phyloP scores from a whole-genome alignment of 2,113 vertebrate genomes.

The Herpetotheres cachinnans region DNA sequence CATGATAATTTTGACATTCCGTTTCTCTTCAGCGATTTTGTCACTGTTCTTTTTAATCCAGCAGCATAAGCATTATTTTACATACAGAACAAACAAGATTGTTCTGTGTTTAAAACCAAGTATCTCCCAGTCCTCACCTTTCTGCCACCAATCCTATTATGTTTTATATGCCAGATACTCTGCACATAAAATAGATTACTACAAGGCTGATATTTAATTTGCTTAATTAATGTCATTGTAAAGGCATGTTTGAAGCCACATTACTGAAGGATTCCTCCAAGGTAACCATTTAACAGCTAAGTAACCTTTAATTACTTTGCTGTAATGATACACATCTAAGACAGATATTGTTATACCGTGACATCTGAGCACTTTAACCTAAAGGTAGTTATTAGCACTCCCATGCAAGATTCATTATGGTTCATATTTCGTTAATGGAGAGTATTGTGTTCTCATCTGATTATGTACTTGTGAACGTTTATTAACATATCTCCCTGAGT shows the following conservation, averaged over 20 bases:
- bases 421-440: slow-evolving; percentile 38
- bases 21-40: neutral
- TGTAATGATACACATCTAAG: slow-evolving; percentile 44
- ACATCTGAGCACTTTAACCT: slow-evolving; percentile 43
- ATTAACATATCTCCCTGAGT: neutral
- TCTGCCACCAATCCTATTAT: neutral
- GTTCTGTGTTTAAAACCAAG: neutral
- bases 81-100: neutral
- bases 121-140: neutral
- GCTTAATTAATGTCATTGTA: slow-evolving; percentile 16
- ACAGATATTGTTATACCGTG: slow-evolving; percentile 18
- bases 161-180: neutral
- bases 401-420: slow-evolving; percentile 22
- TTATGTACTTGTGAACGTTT: neutral
- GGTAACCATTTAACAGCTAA: slow-evolving; percentile 44
- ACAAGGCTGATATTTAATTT: slow-evolving; percentile 1
- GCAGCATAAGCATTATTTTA: neutral
- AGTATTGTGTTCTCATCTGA: slow-evolving; percentile 19
- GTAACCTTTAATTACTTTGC: slow-evolving; percentile 48
- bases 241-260: slow-evolving; percentile 13
- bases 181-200: neutral
- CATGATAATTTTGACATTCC: neutral
- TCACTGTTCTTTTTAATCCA: neutral
- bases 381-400: slow-evolving; percentile 41
- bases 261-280: slow-evolving; percentile 35